Conservation (phyloP, 2,888 invertebrate species). For the Phengaris alcon region DNA sequence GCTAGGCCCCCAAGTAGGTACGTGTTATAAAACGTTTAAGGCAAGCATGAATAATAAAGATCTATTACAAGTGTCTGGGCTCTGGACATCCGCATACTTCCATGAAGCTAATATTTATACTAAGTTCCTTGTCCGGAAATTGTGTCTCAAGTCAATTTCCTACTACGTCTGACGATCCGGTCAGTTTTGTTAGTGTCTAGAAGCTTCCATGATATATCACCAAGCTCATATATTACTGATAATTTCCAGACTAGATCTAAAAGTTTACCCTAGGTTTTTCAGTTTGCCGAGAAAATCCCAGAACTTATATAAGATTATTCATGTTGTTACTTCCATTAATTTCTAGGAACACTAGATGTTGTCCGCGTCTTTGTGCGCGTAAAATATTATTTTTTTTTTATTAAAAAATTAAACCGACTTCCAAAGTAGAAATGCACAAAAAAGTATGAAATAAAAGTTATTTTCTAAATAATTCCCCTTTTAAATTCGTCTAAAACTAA, state of each 20-base stretch:
- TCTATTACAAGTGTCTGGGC: not conserved
- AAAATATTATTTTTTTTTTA: no score
- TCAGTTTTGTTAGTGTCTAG: slow-evolving; percentile 3
- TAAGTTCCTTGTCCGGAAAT: slow-evolving; percentile 16
- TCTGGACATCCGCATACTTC: not conserved
- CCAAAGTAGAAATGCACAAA: no score
- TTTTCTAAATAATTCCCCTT: no score
- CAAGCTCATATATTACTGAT: not conserved
- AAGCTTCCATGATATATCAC: not conserved
- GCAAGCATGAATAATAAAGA: not conserved
- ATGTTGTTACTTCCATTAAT: not conserved
- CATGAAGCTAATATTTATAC: slow-evolving; percentile 2
- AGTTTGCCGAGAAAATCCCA: not conserved
- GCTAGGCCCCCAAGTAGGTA: no score
- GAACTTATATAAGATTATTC: not conserved
- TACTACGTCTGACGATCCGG: slow-evolving; percentile 16
- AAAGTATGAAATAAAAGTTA: no score
- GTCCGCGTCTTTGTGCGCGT: no score
- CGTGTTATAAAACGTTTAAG: not conserved
- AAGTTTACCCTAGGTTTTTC: not conserved
- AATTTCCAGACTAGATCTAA: not conserved
- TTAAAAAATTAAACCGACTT: no score
- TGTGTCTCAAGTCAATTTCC: slow-evolving; percentile 24
- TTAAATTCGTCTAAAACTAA: no score
- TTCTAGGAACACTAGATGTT: not conserved